Conservation (phyloP, 2,797 vertebrate species). For the Pangasius krempfi region DNA sequence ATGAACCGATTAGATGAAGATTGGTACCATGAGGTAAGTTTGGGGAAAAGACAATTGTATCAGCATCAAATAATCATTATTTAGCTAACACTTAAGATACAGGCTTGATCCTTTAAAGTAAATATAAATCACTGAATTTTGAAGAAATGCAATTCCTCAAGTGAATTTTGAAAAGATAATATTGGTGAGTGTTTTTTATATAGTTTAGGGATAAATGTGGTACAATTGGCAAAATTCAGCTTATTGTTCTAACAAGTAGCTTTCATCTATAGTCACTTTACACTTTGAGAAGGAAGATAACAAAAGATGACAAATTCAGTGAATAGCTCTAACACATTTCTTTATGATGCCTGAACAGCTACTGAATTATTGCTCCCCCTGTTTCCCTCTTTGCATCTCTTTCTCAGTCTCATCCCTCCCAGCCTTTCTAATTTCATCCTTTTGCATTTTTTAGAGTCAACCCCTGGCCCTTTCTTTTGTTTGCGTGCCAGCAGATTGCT, state of each 20-base stretch:
- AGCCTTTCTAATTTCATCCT: constrained; percentile 21
- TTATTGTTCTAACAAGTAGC: neutral
- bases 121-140: neutral
- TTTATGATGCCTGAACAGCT: constrained; percentile 34
- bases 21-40: neutral
- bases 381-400: constrained; percentile 19
- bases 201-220: neutral
- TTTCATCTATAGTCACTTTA: constrained; percentile 8
- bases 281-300: neutral
- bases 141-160: neutral
- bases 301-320: constrained; percentile 6
- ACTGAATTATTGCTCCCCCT: constrained; percentile 22
- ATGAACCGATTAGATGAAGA: neutral
- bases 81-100: neutral
- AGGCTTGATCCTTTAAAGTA: neutral
- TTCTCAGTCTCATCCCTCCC: neutral
- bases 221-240: too few relatives aligned
- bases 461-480: constrained; percentile 55
- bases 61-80: neutral
- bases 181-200: neutral
- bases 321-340: constrained; percentile 15
- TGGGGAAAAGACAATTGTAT: neutral
- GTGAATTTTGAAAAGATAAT: neutral
- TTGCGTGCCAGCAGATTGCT: constrained; percentile 62
- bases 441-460: constrained; percentile 48